phyloP scores from a whole-genome alignment of 2,113 vertebrate species.

The Ranitomeya variabilis region DNA sequence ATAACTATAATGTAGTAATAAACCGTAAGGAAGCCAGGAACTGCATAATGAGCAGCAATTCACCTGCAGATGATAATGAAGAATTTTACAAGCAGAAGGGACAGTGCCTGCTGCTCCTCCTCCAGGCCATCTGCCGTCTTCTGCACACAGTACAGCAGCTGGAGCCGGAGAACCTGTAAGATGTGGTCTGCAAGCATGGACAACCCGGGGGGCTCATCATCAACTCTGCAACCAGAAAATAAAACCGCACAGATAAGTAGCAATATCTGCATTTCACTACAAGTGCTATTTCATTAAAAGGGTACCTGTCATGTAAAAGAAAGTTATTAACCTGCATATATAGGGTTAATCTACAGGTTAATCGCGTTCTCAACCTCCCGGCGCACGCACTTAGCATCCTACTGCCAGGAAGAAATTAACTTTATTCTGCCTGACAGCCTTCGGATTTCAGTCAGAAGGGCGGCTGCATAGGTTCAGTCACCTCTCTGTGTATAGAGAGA shows the following conservation, averaged over 20 bases:
- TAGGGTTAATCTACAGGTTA: too few species aligned
- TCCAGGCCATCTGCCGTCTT: conserved; percentile 93
- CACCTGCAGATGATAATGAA: conserved; percentile 97
- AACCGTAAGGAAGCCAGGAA: not conserved
- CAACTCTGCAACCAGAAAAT: conserved; percentile 75
- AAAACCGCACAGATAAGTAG: not conserved
- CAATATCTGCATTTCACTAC: too few species aligned
- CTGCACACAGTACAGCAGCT: conserved; percentile 93
- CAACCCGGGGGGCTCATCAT: conserved; percentile 90
- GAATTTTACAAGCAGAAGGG: conserved; percentile 92
- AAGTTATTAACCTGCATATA: too few species aligned
- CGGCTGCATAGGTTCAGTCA: too few species aligned
- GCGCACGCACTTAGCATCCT: too few species aligned
- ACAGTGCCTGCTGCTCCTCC: conserved; percentile 88
- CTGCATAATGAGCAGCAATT: conserved; percentile 6
- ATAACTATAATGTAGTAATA: not conserved
- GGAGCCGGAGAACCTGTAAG: conserved; percentile 91
- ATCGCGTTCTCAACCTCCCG: too few species aligned
- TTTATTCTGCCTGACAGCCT: too few species aligned
- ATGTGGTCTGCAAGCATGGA: conserved; percentile 96
- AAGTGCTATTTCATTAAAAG: too few species aligned
- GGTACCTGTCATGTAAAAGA: too few species aligned
- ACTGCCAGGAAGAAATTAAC: too few species aligned
- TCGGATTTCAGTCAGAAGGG: too few species aligned
- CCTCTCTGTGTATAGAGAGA: too few species aligned